Percentiles rank a stretch among this genome's conserved stretches.
phyloP scores from a whole-genome alignment of 2,888 invertebrate genomes.

The Syrista parreyssii region DNA sequence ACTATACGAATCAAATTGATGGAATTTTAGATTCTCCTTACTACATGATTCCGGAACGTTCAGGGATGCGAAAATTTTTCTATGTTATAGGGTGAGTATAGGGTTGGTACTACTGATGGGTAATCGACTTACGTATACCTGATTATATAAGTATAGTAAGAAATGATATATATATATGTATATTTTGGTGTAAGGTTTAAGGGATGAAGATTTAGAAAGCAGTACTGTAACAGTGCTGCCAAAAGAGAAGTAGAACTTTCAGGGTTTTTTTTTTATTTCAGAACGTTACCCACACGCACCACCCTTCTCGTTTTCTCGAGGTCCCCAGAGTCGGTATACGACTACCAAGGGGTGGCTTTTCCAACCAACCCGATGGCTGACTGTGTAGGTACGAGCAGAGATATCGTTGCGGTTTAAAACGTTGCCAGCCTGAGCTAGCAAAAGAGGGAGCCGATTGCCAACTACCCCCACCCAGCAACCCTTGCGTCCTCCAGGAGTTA shows the following conservation, averaged over 20 bases:
- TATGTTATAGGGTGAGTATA: not conserved
- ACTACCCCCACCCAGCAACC: not conserved
- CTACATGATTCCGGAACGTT: conserved; percentile 50
- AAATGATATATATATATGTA: not conserved
- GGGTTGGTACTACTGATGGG: not conserved
- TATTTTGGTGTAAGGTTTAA: not conserved
- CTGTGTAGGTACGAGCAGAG: conserved; percentile 46
- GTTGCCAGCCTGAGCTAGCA: conserved; percentile 34
- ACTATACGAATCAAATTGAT: conserved; percentile 55
- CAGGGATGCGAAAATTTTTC: not conserved
- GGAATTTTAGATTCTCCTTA: conserved; percentile 63
- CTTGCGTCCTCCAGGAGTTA: conserved; percentile 32
- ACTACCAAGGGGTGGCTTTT: not conserved
- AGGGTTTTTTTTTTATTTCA: not conserved
- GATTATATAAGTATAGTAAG: not conserved
- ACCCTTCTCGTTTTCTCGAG: conserved; percentile 42
- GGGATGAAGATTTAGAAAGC: not conserved
- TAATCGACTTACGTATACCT: not conserved
- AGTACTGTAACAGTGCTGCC: not conserved
- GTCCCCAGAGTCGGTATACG: conserved; percentile 39
- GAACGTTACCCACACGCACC: conserved; percentile 20
- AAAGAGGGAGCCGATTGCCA: conserved; percentile 18
- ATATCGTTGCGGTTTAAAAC: conserved; percentile 65
- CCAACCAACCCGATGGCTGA: conserved; percentile 26
- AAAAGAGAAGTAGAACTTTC: not conserved